These are phyloP conservation scores for Drosophila sproati DNA, from an alignment of 1,140 invertebrate genomes.

Conservation along the genomic window DNA sequence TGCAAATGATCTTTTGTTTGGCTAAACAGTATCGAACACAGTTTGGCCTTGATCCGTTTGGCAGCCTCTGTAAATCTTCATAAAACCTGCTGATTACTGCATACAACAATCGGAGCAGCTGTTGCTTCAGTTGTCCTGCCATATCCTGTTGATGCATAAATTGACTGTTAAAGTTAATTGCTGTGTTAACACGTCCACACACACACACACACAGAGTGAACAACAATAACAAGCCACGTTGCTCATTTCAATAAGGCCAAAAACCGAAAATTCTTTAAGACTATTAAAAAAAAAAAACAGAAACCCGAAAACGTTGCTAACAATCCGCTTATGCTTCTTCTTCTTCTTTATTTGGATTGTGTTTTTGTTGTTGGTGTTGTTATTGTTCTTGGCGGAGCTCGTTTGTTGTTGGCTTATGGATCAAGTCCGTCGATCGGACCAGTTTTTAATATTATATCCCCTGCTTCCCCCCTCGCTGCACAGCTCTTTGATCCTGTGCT, in stretches of 20 bases:
- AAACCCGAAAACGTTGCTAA: constrained; percentile 35
- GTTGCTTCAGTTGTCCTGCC: constrained; percentile 7
- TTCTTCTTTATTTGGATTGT: constrained; percentile 6
- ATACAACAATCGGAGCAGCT: constrained; percentile 8
- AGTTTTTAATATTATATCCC: neutral
- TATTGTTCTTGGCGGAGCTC: constrained; percentile 34
- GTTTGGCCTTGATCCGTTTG: constrained; percentile 10
- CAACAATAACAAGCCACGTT: constrained; percentile 25
- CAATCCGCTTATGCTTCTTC: constrained; percentile 66
- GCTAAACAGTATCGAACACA: constrained; percentile 5
- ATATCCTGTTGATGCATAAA: constrained; percentile 69
- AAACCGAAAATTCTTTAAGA: constrained; percentile 67
- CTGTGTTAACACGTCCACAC: constrained; percentile 71
- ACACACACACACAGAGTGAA: neutral
- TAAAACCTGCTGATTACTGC: constrained; percentile 19
- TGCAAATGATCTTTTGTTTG: constrained; percentile 10
- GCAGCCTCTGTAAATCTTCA: constrained; percentile 7
- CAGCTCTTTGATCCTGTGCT: constrained; percentile 34
- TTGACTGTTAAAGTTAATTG: constrained; percentile 76
- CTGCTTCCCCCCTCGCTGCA: neutral
- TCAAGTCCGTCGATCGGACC: constrained; percentile 18
- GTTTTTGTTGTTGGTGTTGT: constrained; percentile 37
- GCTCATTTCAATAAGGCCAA: constrained; percentile 75
- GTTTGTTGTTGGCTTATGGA: constrained; percentile 46
- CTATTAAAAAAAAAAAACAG: constrained; percentile 56